Percentiles rank a stretch among this genome's conserved stretches.
These are phyloP conservation scores for Cottoperca gobio DNA, from an alignment of 2,797 vertebrate genomes.

Conservation along the genomic window DNA sequence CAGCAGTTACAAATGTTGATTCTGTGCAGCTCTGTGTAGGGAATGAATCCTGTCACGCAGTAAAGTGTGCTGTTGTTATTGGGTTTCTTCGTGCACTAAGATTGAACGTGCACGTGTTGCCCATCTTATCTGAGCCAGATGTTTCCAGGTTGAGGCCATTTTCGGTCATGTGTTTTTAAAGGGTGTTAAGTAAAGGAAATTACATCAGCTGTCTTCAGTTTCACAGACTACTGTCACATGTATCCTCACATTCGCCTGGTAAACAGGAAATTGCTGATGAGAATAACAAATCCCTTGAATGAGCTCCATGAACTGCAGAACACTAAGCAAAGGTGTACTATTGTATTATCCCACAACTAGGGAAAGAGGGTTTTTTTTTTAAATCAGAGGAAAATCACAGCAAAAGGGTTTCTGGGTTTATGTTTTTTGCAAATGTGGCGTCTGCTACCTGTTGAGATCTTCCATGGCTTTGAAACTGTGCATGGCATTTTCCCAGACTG, in stretches of 20 bases:
- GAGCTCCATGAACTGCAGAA: slow-evolving; percentile 37
- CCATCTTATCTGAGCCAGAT: slow-evolving; percentile 57
- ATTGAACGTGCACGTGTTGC: slow-evolving; percentile 23
- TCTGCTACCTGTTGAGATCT: slow-evolving; percentile 22
- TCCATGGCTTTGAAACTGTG: slow-evolving; percentile 12
- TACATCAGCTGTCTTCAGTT: slow-evolving; percentile 59
- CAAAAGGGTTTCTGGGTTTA: slow-evolving; percentile 15
- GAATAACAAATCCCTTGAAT: slow-evolving; percentile 52
- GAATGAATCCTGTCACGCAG: neutral
- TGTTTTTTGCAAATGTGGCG: slow-evolving; percentile 2
- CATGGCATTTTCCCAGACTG: slow-evolving; percentile 31
- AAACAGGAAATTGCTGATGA: slow-evolving; percentile 73
- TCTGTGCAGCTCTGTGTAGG: neutral
- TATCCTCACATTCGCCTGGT: slow-evolving; percentile 35
- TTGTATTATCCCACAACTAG: neutral
- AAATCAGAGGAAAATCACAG: slow-evolving; percentile 16
- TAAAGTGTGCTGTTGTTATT: slow-evolving; percentile 9
- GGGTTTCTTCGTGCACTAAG: slow-evolving; percentile 5
- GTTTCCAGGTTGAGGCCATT: slow-evolving; percentile 56
- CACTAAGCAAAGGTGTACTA: slow-evolving; percentile 20
- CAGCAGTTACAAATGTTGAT: slow-evolving; percentile 29
- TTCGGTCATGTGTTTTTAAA: slow-evolving; percentile 25
- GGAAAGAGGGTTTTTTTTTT: no score
- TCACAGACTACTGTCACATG: slow-evolving; percentile 61
- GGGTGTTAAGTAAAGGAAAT: slow-evolving; percentile 61